phyloP scores from a whole-genome alignment of 2,113 vertebrate species.

The Bambusicola thoracicus region DNA sequence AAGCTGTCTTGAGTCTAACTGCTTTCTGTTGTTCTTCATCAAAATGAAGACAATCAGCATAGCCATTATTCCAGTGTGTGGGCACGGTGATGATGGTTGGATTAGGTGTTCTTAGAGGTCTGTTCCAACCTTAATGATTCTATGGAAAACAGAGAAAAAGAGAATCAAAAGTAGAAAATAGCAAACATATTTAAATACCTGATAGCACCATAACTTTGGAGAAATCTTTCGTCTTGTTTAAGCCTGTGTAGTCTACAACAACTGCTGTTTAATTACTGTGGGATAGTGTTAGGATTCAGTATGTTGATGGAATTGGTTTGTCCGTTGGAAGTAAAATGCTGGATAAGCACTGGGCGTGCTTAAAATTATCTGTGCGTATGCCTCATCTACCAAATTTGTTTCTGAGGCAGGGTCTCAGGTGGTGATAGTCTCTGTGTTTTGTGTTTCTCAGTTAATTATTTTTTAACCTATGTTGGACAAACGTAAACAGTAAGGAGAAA shows the following conservation, averaged over 20 bases:
- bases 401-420: neutral
- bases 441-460: neutral
- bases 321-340: neutral
- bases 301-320: neutral
- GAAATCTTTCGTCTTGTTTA: neutral
- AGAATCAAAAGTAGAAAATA: neutral
- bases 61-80: neutral
- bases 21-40: neutral
- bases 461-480: neutral
- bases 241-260: neutral
- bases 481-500: neutral
- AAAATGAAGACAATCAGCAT: neutral
- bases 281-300: neutral
- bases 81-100: too few species aligned
- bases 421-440: neutral
- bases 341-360: neutral
- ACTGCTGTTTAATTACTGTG: neutral
- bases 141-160: neutral
- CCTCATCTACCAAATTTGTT: neutral
- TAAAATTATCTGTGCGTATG: neutral
- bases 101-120: too few species aligned
- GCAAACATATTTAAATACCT: neutral
- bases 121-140: too few species aligned
- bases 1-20: neutral
- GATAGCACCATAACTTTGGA: neutral